A percentile compares a stretch with the other conserved stretches of the same genome.
Conservation (phyloP, 2,888 invertebrate genomes). For the Tipula confusa region DNA sequence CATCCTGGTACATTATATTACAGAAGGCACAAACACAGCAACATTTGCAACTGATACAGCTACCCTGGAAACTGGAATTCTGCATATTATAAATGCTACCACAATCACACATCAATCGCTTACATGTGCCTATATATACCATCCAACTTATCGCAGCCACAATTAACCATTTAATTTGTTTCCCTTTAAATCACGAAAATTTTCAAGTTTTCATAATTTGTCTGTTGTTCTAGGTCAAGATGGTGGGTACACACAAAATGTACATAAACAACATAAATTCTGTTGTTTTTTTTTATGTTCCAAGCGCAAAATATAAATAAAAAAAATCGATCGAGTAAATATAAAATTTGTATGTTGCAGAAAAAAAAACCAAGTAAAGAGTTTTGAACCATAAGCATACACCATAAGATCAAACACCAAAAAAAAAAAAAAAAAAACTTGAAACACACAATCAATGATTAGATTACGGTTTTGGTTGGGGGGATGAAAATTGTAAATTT, state of each 20-base stretch:
- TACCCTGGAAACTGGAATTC: too few species aligned
- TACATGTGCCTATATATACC: too few species aligned
- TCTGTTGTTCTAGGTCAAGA: slow-evolving; percentile 20
- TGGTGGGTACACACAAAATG: background rate
- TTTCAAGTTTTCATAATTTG: background rate
- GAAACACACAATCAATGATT: background rate
- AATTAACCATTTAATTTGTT: background rate
- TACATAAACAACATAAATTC: background rate
- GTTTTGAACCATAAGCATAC: background rate
- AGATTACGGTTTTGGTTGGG: background rate
- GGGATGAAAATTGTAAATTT: background rate
- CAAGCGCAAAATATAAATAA: background rate
- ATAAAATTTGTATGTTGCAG: background rate
- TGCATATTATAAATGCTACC: too few species aligned
- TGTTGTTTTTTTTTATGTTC: background rate
- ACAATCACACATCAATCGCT: too few species aligned
- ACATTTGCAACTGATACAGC: too few species aligned
- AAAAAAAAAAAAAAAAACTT: background rate
- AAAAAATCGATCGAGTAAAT: background rate
- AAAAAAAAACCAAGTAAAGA: too few species aligned
- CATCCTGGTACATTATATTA: too few species aligned
- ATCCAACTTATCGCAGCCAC: too few species aligned
- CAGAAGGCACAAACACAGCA: too few species aligned
- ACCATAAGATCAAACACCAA: background rate
- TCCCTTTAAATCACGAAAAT: background rate